phyloP scores from a whole-genome alignment of 2,888 invertebrate species.

The Synanthedon myopaeformis region DNA sequence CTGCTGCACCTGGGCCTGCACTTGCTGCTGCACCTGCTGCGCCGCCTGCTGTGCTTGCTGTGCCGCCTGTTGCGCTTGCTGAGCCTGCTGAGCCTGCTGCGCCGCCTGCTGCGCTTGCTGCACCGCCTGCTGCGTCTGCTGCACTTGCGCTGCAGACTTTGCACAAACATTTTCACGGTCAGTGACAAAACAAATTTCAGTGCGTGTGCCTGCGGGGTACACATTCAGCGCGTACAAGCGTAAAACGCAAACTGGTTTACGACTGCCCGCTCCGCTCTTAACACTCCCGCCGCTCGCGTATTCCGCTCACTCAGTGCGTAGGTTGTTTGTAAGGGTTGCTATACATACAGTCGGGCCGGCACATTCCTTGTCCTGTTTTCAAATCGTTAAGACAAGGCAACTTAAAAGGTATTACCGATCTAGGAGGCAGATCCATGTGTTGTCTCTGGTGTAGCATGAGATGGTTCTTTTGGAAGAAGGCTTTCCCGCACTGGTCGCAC shows the following conservation, averaged over 20 bases:
- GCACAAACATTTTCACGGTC: no score
- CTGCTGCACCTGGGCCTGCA: constrained; percentile 31
- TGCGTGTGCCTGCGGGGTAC: not conserved
- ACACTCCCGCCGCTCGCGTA: no score
- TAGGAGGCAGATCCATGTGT: constrained; percentile 76
- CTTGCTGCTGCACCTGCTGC: constrained; percentile 35
- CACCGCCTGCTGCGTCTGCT: constrained; percentile 38
- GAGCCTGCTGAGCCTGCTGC: constrained; percentile 36
- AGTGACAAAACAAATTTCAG: not conserved
- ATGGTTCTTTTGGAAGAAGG: constrained; percentile 89
- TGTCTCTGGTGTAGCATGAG: constrained; percentile 84
- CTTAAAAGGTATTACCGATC: constrained; percentile 34
- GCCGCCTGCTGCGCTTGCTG: constrained; percentile 24
- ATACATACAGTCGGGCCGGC: no score
- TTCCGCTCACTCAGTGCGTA: no score
- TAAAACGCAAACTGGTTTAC: no score
- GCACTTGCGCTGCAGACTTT: constrained; percentile 16
- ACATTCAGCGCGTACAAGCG: no score
- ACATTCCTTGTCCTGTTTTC: no score
- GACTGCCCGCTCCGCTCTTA: no score
- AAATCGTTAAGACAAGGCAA: constrained; percentile 10
- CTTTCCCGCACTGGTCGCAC: constrained; percentile 84
- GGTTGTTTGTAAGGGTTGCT: no score
- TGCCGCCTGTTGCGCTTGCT: constrained; percentile 30
- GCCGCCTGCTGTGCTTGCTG: constrained; percentile 31